These are phyloP conservation scores for Nycticebus coucang DNA, from an alignment of 2,113 vertebrate genomes.

Conservation along the genomic window DNA sequence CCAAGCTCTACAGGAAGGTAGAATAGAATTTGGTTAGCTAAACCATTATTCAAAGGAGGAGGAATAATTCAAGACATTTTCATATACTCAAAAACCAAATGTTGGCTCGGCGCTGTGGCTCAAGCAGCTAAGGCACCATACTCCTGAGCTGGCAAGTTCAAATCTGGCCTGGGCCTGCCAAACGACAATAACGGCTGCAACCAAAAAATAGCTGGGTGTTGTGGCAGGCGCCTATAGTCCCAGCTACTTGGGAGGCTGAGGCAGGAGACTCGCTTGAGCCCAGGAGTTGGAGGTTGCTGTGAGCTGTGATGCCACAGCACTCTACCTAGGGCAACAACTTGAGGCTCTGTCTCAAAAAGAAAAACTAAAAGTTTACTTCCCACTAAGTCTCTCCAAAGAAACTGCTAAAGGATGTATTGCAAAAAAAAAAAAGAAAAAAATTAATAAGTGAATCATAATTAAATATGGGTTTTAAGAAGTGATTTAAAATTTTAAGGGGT, in stretches of 20 bases:
- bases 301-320: too few relatives aligned
- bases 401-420: background rate
- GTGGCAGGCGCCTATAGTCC: too few relatives aligned
- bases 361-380: background rate
- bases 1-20: background rate
- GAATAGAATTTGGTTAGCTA: background rate
- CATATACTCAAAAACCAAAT: background rate
- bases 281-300: too few relatives aligned
- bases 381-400: background rate
- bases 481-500: background rate
- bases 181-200: too few relatives aligned
- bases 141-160: too few relatives aligned
- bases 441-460: background rate
- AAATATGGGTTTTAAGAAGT: background rate
- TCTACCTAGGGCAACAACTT: too few relatives aligned
- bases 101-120: too few relatives aligned
- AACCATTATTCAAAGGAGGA: background rate
- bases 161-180: too few relatives aligned
- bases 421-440: background rate
- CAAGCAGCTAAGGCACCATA: too few relatives aligned
- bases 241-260: too few relatives aligned
- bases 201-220: too few relatives aligned
- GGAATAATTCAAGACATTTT: background rate
- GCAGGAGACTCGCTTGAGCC: too few relatives aligned
- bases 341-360: background rate